Base-by-base conservation (phyloP, 2,888 invertebrate genomes). In the Leuctra nigra region DNA sequence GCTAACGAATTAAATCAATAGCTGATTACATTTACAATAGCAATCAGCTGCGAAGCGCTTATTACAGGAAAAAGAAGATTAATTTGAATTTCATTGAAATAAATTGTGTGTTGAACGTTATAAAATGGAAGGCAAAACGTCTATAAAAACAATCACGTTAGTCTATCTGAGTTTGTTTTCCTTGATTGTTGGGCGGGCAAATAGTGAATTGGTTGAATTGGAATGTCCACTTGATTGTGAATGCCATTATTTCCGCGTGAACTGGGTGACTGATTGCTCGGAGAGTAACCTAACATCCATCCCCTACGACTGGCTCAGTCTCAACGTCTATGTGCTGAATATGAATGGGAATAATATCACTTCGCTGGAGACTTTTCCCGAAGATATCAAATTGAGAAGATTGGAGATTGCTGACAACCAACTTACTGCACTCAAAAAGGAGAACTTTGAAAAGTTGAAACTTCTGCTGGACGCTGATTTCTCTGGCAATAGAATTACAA, bases 241-340 rank as follows among this genome's bases (percentile, higher is more conserved):
- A 67, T 86, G 86, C 66, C 83, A 86, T 73, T 86, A 84, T 71
- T 85, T 83, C 71, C 77, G 85, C 59, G 80, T 85, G 66, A 85
- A 86, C 72, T 86, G 84, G 85, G 85, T 86, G 65, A 85, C 85
- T 1, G 86, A 86, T 67, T 86, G 86, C 65, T 86, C 86, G 0
- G 84, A 84, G 65, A 84, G 83, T 71, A 84, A 85, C 70, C 75
- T 86, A 56, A 85, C 85, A 1, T 76, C 77, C 59, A 79, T 86
- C 24, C 85, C 84, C 0, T 79, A 81, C 54, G 84, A 84, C 64
- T 53, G 56, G 22, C 77, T 86, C 57, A 84, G 84, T 66, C 74
- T 76, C 36, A 83, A 84, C 67, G 84, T 85, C 47, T 86, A 86
- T 71, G 75, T 85, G 60, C 71, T 86, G 62, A 85, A 86, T 64